Evolutionary conservation across 2,797 vertebrate species (phyloP).

Genomic region (Luscinia megarhynchos): DNA sequence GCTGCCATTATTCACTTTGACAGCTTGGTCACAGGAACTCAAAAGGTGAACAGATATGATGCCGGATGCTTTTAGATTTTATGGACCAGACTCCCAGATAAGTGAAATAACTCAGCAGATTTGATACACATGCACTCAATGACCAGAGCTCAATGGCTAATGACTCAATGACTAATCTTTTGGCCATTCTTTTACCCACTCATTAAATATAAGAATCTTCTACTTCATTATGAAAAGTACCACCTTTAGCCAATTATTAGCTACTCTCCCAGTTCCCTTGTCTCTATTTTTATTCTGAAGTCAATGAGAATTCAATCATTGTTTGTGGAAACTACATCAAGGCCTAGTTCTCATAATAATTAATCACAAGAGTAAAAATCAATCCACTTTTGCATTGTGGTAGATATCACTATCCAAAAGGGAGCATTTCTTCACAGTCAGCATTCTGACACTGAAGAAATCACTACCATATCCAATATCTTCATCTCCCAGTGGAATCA

Average conservation of each 20-base stretch:
- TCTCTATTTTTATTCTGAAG: neutral
- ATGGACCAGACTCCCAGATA: neutral
- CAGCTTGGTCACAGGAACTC: neutral
- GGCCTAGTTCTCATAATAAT: neutral
- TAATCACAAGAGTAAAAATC: neutral
- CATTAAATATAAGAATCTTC: neutral
- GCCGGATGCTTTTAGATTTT: neutral
- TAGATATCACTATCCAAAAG: neutral
- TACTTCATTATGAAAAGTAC: neutral
- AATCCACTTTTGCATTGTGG: neutral
- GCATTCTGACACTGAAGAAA: neutral
- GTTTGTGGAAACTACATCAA: neutral
- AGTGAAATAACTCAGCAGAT: neutral
- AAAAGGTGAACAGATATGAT: neutral
- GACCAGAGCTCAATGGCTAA: neutral
- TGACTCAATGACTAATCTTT: neutral
- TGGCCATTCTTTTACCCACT: neutral
- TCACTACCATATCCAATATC: neutral
- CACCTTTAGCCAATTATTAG: neutral
- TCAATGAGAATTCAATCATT: neutral
- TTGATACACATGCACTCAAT: neutral
- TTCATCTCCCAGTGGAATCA: neutral
- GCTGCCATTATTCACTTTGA: neutral
- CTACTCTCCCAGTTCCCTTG: neutral
- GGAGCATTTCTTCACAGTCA: neutral